These are phyloP conservation scores for Plectrocnemia conspersa DNA, from an alignment of 1,140 invertebrate genomes.

Conservation along the genomic window DNA sequence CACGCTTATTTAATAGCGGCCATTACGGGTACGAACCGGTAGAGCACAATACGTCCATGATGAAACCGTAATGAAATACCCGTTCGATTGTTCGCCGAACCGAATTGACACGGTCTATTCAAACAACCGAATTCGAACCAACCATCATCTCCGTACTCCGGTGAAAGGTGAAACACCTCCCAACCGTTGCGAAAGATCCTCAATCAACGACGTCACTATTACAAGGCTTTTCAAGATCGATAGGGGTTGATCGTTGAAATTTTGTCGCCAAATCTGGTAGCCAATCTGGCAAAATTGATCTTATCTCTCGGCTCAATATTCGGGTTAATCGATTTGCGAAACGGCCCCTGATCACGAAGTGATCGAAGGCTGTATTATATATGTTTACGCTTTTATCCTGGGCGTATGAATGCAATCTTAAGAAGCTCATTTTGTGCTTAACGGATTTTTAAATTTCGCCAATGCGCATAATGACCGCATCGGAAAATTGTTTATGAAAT, in stretches of 20 bases:
- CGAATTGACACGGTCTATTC: conserved; percentile 21
- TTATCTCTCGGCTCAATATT: too few relatives aligned
- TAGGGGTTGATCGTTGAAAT: not conserved
- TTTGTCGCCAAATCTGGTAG: not conserved
- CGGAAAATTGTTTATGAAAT: too few relatives aligned
- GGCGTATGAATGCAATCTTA: too few relatives aligned
- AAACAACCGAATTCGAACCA: conserved; percentile 8
- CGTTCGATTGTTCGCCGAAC: not conserved
- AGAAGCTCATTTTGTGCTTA: too few relatives aligned
- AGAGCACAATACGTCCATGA: conserved; percentile 13
- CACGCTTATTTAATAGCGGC: conserved; percentile 12
- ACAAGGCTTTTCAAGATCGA: conserved; percentile 12
- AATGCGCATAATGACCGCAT: too few relatives aligned
- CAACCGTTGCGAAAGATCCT: not conserved
- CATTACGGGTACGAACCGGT: not conserved
- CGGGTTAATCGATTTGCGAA: too few relatives aligned
- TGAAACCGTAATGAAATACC: conserved; percentile 20
- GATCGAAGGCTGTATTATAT: too few relatives aligned
- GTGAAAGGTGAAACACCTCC: conserved; percentile 5
- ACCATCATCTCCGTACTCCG: conserved; percentile 9
- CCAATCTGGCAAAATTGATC: too few relatives aligned
- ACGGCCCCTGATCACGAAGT: too few relatives aligned
- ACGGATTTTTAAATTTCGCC: too few relatives aligned
- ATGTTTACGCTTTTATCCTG: too few relatives aligned
- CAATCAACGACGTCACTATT: conserved; percentile 6